Conservation (phyloP, 2,888 invertebrate species). For the Archips crataeganus region DNA sequence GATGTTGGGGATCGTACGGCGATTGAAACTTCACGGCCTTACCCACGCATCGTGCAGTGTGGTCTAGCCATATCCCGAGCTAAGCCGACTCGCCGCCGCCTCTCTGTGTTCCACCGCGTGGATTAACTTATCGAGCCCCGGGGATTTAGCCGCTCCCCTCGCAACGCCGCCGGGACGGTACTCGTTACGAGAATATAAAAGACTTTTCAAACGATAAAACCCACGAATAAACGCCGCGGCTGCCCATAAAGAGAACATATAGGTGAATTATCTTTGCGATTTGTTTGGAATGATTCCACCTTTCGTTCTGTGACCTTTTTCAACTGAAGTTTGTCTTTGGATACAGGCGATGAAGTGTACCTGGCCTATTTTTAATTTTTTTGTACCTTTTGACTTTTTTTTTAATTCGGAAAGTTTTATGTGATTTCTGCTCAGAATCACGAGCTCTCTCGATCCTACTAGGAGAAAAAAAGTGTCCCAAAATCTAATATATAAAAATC, state of each 20-base stretch:
- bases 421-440: too few relatives aligned
- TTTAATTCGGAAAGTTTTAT: too few relatives aligned
- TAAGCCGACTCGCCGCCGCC: constrained; percentile 68
- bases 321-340: not conserved
- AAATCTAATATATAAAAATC: too few relatives aligned
- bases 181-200: constrained; percentile 69
- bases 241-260: constrained; percentile 27
- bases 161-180: constrained; percentile 47
- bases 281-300: constrained; percentile 7
- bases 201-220: constrained; percentile 64
- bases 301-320: not conserved
- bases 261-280: constrained; percentile 23
- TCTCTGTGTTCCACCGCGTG: constrained; percentile 67
- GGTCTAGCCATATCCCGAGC: constrained; percentile 61
- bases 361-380: too few relatives aligned
- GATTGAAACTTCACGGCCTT: too few relatives aligned
- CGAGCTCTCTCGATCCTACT: too few relatives aligned
- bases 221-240: constrained; percentile 59
- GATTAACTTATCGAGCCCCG: constrained; percentile 79
- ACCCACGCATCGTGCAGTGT: constrained; percentile 55
- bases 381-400: too few relatives aligned
- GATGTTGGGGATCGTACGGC: too few relatives aligned
- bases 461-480: too few relatives aligned
- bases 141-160: constrained; percentile 61
- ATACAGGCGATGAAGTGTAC: not conserved